Evolutionary conservation across 2,797 vertebrate species (phyloP).

Genomic region (Lophius americanus): DNA sequence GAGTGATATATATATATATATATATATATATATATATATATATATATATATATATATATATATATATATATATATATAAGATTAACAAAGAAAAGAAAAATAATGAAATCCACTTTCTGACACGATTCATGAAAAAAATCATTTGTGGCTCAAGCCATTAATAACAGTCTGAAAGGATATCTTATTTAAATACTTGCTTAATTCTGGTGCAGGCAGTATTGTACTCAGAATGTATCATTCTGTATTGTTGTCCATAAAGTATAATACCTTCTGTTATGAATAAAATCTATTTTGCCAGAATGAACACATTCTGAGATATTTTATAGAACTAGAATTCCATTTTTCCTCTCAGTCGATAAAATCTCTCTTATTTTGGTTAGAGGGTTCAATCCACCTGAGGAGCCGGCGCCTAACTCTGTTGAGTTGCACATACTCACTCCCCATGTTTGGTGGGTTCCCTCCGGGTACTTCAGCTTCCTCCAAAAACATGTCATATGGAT

Average conservation of each 20-base stretch:
- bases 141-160: neutral
- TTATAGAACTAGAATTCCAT: conserved; percentile 8
- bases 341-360: neutral
- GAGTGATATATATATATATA: neutral
- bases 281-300: conserved; percentile 6
- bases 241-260: neutral
- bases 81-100: no score
- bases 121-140: conserved; percentile 13
- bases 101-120: neutral
- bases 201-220: neutral
- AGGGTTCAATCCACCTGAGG: no score
- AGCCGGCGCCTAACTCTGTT: no score
- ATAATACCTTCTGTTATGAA: neutral
- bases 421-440: no score
- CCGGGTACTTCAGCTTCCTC: no score
- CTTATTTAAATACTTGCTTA: neutral
- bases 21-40: no score
- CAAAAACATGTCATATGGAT: no score
- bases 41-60: no score
- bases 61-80: no score
- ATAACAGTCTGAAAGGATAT: conserved; percentile 4
- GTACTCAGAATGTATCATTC: neutral
- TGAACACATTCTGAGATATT: conserved; percentile 10
- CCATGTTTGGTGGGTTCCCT: no score
- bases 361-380: conserved; percentile 14